Percentiles rank a stretch among this genome's conserved stretches.
Conservation (phyloP, 2,888 invertebrate genomes). For the Scaptomyza polygonia region DNA sequence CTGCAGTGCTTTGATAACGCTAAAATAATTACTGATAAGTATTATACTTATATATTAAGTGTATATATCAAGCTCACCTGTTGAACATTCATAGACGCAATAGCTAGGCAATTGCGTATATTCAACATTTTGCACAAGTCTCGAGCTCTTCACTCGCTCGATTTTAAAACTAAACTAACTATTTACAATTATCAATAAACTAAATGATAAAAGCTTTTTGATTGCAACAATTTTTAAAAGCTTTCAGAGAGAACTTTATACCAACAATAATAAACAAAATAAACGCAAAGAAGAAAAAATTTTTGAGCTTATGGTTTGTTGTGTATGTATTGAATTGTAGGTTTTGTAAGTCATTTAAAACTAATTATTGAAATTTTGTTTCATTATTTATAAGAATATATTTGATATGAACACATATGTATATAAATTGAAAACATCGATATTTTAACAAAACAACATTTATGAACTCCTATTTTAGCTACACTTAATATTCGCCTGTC, state of each 20-base stretch:
- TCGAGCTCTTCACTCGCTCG: conserved; percentile 6
- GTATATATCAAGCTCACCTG: conserved; percentile 19
- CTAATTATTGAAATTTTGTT: background rate
- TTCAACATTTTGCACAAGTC: conserved; percentile 34
- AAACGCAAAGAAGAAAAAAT: background rate
- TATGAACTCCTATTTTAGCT: background rate
- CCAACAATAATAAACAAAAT: background rate
- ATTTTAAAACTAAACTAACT: conserved; percentile 23
- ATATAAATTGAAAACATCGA: no score
- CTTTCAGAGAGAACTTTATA: background rate
- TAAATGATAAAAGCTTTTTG: conserved; percentile 23
- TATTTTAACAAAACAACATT: background rate
- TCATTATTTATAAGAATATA: no score
- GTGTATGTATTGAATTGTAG: no score
- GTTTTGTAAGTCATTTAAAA: background rate
- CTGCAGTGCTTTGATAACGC: conserved; percentile 55
- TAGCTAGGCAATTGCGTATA: conserved; percentile 20
- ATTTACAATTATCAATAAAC: conserved; percentile 1
- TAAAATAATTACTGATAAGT: conserved; percentile 17
- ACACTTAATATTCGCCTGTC: background rate
- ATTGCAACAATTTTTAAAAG: background rate
- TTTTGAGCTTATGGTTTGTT: background rate
- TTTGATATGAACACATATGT: no score
- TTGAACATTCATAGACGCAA: conserved; percentile 1
- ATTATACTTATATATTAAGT: background rate